Evolutionary conservation across 2,888 invertebrate species (phyloP), one percentile per base, ranked within the genome.

Genomic region (Lasiommata megera): DNA sequence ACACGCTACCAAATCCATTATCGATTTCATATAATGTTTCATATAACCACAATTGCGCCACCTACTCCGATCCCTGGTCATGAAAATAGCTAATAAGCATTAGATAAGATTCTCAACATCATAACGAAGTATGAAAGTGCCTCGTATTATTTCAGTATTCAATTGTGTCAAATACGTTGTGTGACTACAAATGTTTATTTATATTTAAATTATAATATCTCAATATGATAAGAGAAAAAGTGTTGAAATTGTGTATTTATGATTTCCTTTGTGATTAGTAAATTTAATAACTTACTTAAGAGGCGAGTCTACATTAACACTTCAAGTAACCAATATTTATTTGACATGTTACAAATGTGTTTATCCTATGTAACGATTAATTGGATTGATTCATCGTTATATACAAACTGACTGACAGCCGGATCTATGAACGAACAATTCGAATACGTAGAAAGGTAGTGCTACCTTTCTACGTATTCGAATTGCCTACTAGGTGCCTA

Each of bases 101-200:
- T n/a, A n/a, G n/a, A n/a, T 23, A 23, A 23, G 23, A 23, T 23
- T 3, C 23, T 23, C 23, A 3, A 23, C 5, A 23, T 3, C 5
- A 23, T 23, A n/a, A 46, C 9, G 14, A 43, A 23, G n/a, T 29
- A 12, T 6, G 8, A 44, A 44, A 12, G 28, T 12, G 2, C 29
- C 29, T 16, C 3, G 31, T 16, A 29, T 41, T n/a, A n/a, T 46
- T 43, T 11, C 46, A 46, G 46, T 46, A 46, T 31, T 43, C 28
- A 28, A 29, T 29, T 46, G 46, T 46, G 46, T 46, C 31, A 46
- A 31, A 46, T 31, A 46, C 9, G 5, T 23, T 23, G 23, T 3
- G 23, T 23, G 2, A 23, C 23, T 14, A 31, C 6, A 31, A 18
- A 18, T 29, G 12, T 28, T 47, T 34, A 34, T n/a, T 23, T 44